A percentile compares a stretch with the other conserved stretches of the same genome.
Conservation (phyloP, 2,888 invertebrate species). For the Heliconius ismenius region DNA sequence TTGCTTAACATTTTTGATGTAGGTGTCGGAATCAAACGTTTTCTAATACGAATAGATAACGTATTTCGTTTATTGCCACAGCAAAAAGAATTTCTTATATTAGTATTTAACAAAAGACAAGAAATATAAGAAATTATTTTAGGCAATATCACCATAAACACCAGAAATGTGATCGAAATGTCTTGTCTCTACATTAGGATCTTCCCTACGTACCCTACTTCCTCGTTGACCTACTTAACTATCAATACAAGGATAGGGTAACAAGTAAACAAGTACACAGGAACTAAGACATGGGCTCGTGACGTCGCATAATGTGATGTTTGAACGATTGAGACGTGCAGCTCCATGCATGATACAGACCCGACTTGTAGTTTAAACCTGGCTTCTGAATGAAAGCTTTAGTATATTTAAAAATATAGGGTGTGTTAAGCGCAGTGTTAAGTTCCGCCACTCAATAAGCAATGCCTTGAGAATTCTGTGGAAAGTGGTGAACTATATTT, state of each 20-base stretch:
- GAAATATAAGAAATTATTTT: too few relatives aligned
- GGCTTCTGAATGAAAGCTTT: neutral
- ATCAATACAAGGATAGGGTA: slow-evolving; percentile 25
- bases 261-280: slow-evolving; percentile 34
- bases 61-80: too few relatives aligned
- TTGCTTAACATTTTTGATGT: too few relatives aligned
- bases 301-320: slow-evolving; percentile 36
- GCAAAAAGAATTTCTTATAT: too few relatives aligned
- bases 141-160: neutral
- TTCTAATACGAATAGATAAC: too few relatives aligned
- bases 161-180: too few relatives aligned
- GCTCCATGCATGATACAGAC: slow-evolving; percentile 29
- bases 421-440: neutral
- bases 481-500: too few relatives aligned
- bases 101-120: too few relatives aligned
- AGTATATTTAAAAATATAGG: neutral
- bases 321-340: slow-evolving; percentile 39
- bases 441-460: too few relatives aligned
- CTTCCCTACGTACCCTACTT: neutral
- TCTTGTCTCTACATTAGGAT: neutral
- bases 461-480: too few relatives aligned
- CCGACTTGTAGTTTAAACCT: slow-evolving; percentile 10
- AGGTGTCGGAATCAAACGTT: too few relatives aligned
- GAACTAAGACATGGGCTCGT: slow-evolving; percentile 33
- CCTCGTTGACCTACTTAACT: slow-evolving; percentile 6